Evolutionary conservation across 2,888 invertebrate genomes (phyloP), one percentile per base, ranked within the genome.

Genomic region (Caenorhabditis doughertyi): DNA sequence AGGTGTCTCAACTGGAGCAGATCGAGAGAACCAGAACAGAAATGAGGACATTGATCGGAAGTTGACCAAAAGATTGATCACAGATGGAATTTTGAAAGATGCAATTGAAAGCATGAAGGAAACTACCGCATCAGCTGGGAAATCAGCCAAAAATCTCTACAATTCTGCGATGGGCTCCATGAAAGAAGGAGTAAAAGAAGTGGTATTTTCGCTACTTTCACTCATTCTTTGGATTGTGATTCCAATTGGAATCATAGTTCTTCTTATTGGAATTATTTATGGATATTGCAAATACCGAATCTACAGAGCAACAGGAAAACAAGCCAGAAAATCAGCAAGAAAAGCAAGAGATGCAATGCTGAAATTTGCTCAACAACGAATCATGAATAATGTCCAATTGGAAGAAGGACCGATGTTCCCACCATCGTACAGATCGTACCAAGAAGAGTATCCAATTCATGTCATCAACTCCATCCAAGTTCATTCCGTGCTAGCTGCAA

Each of bases 101-200:
- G 16, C 23, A 60, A 7, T 3, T 0, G 42, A 39, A 0, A 39
- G 3, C 3, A 7, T 60, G 39, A 60, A 42, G 16, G 25, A 60
- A 23, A 42, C 39, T 16, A 23, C 60, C 0, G 23, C n/a, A 2
- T 2, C 9, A 39, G 23, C 42, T 3, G 42, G 23, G 13, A 60
- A 23, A 60, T 60, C 60, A 16, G 60, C 18, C 9, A 60, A 60
- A 25, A 16, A 60, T 4, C 2, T 60, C 35, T 60, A 60, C 13
- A 11, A 39, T 1, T 23, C 21, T 4, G 25, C 39, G 1, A 60
- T 60, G 16, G 39, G 42, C 23, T 1, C 16, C 2, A 23, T 60
- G 23, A 42, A 60, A 9, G 39, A 23, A 1, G 60, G 23, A 23
- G 21, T 25, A 7, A 60, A 42, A 25, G 25, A 39, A 16, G 42